phyloP scores from a whole-genome alignment of 2,888 invertebrate species.

The Nycteola revayana region DNA sequence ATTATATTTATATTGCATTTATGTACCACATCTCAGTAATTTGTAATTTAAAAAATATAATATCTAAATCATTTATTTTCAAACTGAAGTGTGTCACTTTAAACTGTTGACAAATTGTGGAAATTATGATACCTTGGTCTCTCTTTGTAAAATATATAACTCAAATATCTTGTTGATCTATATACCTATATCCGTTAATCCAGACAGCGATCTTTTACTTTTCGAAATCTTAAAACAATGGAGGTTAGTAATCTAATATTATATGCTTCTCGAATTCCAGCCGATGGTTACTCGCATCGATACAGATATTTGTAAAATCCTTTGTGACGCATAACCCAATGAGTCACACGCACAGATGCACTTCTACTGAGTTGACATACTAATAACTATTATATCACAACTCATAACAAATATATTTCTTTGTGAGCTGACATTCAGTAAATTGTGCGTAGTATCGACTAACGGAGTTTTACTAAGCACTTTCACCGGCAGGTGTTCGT shows the following conservation, averaged over 20 bases:
- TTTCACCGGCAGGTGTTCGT: constrained; percentile 58
- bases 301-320: constrained; percentile 24
- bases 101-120: too few species aligned
- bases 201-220: too few species aligned
- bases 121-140: too few species aligned
- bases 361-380: constrained; percentile 28
- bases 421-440: constrained; percentile 33
- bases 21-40: too few species aligned
- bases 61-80: too few species aligned
- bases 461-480: constrained; percentile 18
- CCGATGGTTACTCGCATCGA: constrained; percentile 4
- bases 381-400: constrained; percentile 27
- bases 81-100: too few species aligned
- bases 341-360: constrained; percentile 43
- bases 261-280: neutral
- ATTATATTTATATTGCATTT: constrained; percentile 14
- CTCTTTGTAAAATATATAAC: too few species aligned
- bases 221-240: too few species aligned
- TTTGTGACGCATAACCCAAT: constrained; percentile 38
- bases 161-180: too few species aligned
- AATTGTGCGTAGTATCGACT: constrained; percentile 10
- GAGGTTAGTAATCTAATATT: too few species aligned
- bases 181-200: too few species aligned
- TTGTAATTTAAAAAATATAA: too few species aligned
- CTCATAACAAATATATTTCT: constrained; percentile 31